Conservation (phyloP, 2,888 invertebrate genomes). For the Agrochola circellaris region DNA sequence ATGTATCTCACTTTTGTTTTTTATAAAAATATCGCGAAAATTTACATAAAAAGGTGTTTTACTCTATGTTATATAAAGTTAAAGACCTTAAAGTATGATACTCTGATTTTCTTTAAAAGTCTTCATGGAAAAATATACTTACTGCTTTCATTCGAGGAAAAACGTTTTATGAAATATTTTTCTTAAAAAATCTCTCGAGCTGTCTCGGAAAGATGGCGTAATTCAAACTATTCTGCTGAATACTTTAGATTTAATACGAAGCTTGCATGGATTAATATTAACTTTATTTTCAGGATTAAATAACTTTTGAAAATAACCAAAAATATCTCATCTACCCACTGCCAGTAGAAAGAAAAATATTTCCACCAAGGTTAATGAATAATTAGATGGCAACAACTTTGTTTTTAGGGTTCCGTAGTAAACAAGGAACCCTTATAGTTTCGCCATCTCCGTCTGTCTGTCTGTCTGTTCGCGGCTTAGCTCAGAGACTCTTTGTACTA, state of each 20-base stretch:
- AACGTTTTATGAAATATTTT: conserved; percentile 11
- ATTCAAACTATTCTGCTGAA: not conserved
- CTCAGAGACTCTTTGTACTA: too few relatives aligned
- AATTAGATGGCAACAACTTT: not conserved
- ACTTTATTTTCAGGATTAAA: not conserved
- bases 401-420: too few relatives aligned
- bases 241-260: conserved; percentile 2
- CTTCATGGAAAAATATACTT: not conserved
- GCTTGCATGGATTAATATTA: not conserved
- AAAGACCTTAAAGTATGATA: not conserved
- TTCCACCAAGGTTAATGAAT: not conserved
- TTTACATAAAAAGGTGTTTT: not conserved
- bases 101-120: not conserved
- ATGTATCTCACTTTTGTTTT: not conserved
- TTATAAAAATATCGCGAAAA: not conserved
- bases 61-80: too few relatives aligned
- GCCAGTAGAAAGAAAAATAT: not conserved
- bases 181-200: not conserved
- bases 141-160: not conserved
- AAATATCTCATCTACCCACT: not conserved
- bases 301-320: not conserved
- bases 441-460: too few relatives aligned
- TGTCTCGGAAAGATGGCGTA: not conserved
- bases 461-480: too few relatives aligned
- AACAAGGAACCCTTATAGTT: too few relatives aligned